Percentiles rank a stretch among this genome's conserved stretches.
Conservation (phyloP, 2,888 invertebrate species). For the Fabriciana adippe region DNA sequence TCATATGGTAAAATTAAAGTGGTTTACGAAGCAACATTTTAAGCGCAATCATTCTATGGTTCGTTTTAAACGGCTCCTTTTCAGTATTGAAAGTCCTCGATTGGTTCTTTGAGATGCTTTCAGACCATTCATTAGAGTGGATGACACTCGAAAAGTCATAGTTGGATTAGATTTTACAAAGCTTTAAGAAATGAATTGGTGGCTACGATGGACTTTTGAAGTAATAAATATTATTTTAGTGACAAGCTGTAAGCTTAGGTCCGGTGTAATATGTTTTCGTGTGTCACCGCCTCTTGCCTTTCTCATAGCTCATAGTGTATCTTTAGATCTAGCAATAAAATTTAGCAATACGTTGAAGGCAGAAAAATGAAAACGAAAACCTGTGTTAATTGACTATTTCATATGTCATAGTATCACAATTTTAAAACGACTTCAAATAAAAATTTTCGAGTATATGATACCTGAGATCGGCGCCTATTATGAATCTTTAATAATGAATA, state of each 20-base stretch:
- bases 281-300: no score
- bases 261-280: no score
- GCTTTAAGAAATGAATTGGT: slow-evolving; percentile 22
- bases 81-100: slow-evolving; percentile 41
- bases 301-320: no score
- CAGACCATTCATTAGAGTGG: slow-evolving; percentile 41
- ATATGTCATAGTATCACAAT: no score
- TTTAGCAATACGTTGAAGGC: no score
- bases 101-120: slow-evolving; percentile 41
- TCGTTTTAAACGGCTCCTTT: slow-evolving; percentile 41
- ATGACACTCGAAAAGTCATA: slow-evolving; percentile 38
- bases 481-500: no score
- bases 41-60: slow-evolving; percentile 26
- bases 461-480: no score
- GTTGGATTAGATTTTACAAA: slow-evolving; percentile 31
- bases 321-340: no score
- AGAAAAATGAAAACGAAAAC: no score
- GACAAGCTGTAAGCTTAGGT: background rate
- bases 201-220: background rate
- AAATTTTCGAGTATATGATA: no score
- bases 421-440: no score
- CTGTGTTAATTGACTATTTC: no score
- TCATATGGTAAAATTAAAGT: background rate
- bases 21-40: slow-evolving; percentile 31
- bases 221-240: slow-evolving; percentile 5